Conservation (phyloP, 2,113 vertebrate species). For the Seriola aureovittata region DNA sequence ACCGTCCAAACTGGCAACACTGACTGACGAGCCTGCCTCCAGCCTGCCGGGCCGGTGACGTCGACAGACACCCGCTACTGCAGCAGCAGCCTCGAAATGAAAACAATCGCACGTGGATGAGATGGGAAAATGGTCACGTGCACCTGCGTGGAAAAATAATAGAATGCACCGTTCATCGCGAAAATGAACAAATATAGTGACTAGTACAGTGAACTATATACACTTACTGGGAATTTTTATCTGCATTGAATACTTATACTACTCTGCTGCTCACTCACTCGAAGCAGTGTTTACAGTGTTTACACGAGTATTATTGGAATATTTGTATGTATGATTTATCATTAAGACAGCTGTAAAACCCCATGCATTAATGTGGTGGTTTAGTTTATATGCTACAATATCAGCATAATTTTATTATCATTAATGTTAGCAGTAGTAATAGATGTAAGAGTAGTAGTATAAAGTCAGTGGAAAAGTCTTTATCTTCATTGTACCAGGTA, state of each 20-base stretch:
- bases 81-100: slow-evolving; percentile 76
- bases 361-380: neutral
- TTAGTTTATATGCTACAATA: neutral
- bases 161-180: neutral
- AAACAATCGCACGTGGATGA: slow-evolving; percentile 87
- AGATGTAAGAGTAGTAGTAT: too few species aligned
- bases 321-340: neutral
- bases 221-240: too few species aligned
- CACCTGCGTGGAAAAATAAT: neutral
- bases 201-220: too few species aligned
- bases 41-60: slow-evolving; percentile 69
- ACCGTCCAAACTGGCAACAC: slow-evolving; percentile 4
- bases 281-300: too few species aligned
- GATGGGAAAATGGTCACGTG: slow-evolving; percentile 59
- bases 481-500: too few species aligned
- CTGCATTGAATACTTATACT: too few species aligned
- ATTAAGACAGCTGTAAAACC: neutral
- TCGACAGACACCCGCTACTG: slow-evolving; percentile 65
- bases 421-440: too few species aligned
- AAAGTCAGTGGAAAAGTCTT: too few species aligned
- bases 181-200: neutral
- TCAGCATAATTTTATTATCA: neutral
- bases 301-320: neutral
- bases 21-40: slow-evolving; percentile 8
- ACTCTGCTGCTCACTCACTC: too few species aligned